Evolutionary conservation across 2,797 vertebrate species (phyloP).

Genomic region (Trachurus trachurus): DNA sequence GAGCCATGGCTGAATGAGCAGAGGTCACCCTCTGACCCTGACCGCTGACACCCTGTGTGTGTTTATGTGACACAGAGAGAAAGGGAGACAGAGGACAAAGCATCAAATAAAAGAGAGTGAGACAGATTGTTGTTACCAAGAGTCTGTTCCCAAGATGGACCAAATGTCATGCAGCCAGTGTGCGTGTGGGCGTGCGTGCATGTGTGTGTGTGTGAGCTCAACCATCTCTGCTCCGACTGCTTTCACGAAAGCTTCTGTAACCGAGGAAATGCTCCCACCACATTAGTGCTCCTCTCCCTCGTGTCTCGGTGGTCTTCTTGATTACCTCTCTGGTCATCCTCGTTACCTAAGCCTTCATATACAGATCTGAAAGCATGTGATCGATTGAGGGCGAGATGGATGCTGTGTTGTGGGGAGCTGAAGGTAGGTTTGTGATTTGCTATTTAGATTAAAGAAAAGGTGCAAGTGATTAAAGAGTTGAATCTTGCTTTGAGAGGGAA

Average conservation of each 20-base stretch:
- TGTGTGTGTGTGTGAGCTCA: conserved; percentile 17
- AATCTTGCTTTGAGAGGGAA: conserved; percentile 31
- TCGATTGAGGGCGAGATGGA: conserved; percentile 65
- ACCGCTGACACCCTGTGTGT: conserved; percentile 35
- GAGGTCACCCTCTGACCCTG: conserved; percentile 65
- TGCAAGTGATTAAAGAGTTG: conserved; percentile 51
- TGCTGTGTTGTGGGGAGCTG: conserved; percentile 49
- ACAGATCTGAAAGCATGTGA: conserved; percentile 76
- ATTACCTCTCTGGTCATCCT: conserved; percentile 68
- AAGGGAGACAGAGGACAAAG: conserved; percentile 23
- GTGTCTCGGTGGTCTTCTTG: conserved; percentile 74
- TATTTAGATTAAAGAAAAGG: conserved; percentile 65
- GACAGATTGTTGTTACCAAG: conserved; percentile 35
- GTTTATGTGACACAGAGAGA: conserved; percentile 28
- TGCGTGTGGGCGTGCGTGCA: conserved; percentile 39
- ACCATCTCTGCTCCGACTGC: conserved; percentile 15
- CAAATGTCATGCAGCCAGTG: conserved; percentile 46
- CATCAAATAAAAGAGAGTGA: conserved; percentile 49
- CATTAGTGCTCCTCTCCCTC: conserved; percentile 67
- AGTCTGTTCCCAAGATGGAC: conserved; percentile 47
- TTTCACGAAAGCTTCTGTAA: conserved; percentile 56
- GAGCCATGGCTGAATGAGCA: conserved; percentile 47
- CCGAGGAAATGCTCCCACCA: conserved; percentile 66
- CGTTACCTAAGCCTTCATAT: conserved; percentile 74
- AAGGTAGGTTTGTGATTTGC: conserved; percentile 53